Evolutionary conservation across 2,113 vertebrate genomes (phyloP).

Genomic region (Tenebrosternarchus preto): DNA sequence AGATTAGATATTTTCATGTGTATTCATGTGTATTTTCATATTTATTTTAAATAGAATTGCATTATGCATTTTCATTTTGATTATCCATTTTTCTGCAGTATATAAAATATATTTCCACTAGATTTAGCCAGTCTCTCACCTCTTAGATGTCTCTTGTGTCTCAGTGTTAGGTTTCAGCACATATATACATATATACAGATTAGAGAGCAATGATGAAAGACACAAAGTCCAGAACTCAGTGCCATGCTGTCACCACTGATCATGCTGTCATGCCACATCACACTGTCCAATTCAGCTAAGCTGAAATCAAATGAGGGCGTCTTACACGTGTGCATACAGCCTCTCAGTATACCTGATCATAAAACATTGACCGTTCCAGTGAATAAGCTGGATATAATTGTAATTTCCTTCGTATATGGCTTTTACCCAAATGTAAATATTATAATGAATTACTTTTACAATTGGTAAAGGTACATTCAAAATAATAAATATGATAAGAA

Average conservation of each 20-base stretch:
- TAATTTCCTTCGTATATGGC: too few relatives aligned
- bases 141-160: conserved; percentile 10
- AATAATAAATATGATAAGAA: too few relatives aligned
- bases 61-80: neutral
- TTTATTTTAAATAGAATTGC: too few relatives aligned
- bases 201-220: conserved; percentile 21
- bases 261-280: conserved; percentile 55
- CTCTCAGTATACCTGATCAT: too few relatives aligned
- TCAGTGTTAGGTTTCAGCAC: conserved; percentile 9
- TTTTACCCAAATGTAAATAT: too few relatives aligned
- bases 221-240: conserved; percentile 62
- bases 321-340: too few relatives aligned
- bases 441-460: too few relatives aligned
- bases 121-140: neutral
- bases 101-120: neutral
- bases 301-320: neutral
- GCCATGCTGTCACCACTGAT: conserved; percentile 51
- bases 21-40: neutral
- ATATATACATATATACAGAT: conserved; percentile 55
- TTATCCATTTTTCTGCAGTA: too few relatives aligned
- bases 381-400: too few relatives aligned
- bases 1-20: neutral
- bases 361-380: too few relatives aligned
- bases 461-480: too few relatives aligned
- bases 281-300: neutral